These are phyloP conservation scores for Prenolepis imparis DNA, from an alignment of 2,888 invertebrate genomes.

Conservation along the genomic window DNA sequence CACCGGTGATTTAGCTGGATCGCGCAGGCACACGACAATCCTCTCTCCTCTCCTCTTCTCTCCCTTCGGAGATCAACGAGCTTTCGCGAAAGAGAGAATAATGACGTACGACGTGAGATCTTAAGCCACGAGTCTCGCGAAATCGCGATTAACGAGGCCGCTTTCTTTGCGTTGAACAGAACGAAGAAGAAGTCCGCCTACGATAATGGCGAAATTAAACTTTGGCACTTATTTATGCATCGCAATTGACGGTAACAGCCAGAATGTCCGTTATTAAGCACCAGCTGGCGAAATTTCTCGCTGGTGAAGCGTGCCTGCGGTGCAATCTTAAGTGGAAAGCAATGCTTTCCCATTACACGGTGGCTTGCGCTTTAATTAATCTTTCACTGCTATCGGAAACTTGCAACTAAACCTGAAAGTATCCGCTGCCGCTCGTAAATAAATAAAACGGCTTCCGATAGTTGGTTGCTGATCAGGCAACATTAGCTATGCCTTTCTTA, in stretches of 20 bases:
- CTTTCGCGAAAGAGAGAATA: slow-evolving; percentile 66
- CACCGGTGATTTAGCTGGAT: slow-evolving; percentile 71
- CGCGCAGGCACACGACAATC: slow-evolving; percentile 47
- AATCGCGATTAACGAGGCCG: slow-evolving; percentile 69
- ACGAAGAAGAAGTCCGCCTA: not conserved
- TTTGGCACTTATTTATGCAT: slow-evolving; percentile 52
- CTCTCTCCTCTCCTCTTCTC: not conserved
- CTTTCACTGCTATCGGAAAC: slow-evolving; percentile 68
- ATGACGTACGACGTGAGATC: slow-evolving; percentile 69
- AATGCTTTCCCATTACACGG: slow-evolving; percentile 74
- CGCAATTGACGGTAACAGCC: slow-evolving; percentile 56
- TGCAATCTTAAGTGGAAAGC: slow-evolving; percentile 76
- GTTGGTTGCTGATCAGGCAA: slow-evolving; percentile 1
- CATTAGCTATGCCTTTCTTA: slow-evolving; percentile 23
- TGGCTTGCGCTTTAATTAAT: slow-evolving; percentile 75
- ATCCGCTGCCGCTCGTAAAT: slow-evolving; percentile 62
- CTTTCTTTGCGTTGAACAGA: slow-evolving; percentile 17
- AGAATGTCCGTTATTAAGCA: slow-evolving; percentile 66
- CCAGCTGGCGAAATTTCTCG: slow-evolving; percentile 62
- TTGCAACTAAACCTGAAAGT: slow-evolving; percentile 60
- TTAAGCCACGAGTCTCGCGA: slow-evolving; percentile 32
- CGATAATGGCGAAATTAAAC: slow-evolving; percentile 53
- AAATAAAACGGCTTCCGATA: slow-evolving; percentile 61
- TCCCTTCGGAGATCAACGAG: slow-evolving; percentile 26
- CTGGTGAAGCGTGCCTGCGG: slow-evolving; percentile 28